A percentile compares a stretch with the other conserved stretches of the same genome.
Evolutionary conservation across 1,140 invertebrate species (phyloP).

Genomic region (Heliconius hermathena): DNA sequence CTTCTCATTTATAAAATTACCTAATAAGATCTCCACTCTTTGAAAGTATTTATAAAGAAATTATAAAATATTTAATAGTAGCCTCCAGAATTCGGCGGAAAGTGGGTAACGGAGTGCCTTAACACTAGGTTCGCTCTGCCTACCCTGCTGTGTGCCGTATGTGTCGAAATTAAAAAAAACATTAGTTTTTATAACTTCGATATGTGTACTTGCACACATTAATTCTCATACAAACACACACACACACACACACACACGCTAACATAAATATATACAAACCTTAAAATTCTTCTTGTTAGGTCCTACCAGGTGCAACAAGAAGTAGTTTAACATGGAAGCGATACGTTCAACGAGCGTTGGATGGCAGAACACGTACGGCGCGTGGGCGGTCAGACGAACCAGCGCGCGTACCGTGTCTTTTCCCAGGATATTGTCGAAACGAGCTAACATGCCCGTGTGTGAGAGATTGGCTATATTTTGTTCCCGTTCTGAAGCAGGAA

Average conservation of each 20-base stretch:
- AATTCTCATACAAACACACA: background rate
- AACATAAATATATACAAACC: constrained; percentile 72
- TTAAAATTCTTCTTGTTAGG: constrained; percentile 94
- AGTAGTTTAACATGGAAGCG: constrained; percentile 97
- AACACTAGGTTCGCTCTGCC: too few relatives aligned
- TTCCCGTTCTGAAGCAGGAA: constrained; percentile 87
- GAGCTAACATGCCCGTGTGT: constrained; percentile 92
- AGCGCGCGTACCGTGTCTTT: constrained; percentile 93
- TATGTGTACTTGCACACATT: too few relatives aligned
- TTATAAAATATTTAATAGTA: too few relatives aligned
- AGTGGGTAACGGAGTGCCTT: too few relatives aligned
- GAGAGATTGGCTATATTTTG: constrained; percentile 89
- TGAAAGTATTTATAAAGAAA: too few relatives aligned
- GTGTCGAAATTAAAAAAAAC: too few relatives aligned
- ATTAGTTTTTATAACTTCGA: too few relatives aligned
- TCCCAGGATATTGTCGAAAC: constrained; percentile 96
- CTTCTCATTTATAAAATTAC: too few relatives aligned
- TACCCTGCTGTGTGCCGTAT: too few relatives aligned
- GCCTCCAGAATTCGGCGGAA: too few relatives aligned
- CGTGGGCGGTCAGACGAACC: constrained; percentile 91
- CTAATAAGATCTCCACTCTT: too few relatives aligned
- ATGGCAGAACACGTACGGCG: constrained; percentile 94
- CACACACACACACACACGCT: background rate
- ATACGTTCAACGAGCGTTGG: constrained; percentile 95
- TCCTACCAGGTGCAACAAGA: constrained; percentile 93